Evolutionary conservation across 1,140 invertebrate genomes (phyloP), one percentile per base, ranked within the genome.

Genomic region (Helicorthomorpha holstii): DNA sequence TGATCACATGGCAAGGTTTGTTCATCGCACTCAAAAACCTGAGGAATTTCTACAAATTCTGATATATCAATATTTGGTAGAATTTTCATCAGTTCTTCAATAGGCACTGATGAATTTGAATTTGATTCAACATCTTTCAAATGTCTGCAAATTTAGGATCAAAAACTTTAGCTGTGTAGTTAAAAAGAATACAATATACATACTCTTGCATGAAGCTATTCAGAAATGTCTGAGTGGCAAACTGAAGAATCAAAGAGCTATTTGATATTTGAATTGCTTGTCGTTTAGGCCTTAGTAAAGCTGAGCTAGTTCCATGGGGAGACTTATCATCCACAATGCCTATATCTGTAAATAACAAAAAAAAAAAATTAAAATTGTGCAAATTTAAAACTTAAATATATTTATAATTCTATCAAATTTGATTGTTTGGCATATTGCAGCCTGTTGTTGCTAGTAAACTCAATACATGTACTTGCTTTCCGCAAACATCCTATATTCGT

Each of bases 281-380:
- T 61, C 78, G 75, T 62, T 85, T 91, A 1, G 87, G 85, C 59
- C 89, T 85, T 38, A 82, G 85, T 67, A 91, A 89, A 7, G 85
- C 86, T 0, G 83, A 86, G 16, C 84, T 84, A 0, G 79, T 86
- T 2, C 86, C 85, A n/a, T 79, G 74, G 2, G 86, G 77, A 1
- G 85, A 90, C 60, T 85, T 83, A 0, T 66, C 68, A 58, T 72
- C 67, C 2, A 70, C 72, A 29, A 63, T 61, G 29, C 63, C 60
- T 21, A 56, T 56, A 55, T 64, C 68, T 66, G 58, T 7, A 34
- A 16, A 7, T 7, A 7, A 34, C 16, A 16, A 34, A 34, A 34
- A 7, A 34, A 16, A 34, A 34, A 16, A 7, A 34, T 7, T 34
- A 16, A 16, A 34, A 34, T 7, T 34, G 7, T 7, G 29, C 16